Evolutionary conservation across 2,113 vertebrate species (phyloP), one percentile per base, ranked within the genome.

Genomic region (Mandrillus leucophaeus): DNA sequence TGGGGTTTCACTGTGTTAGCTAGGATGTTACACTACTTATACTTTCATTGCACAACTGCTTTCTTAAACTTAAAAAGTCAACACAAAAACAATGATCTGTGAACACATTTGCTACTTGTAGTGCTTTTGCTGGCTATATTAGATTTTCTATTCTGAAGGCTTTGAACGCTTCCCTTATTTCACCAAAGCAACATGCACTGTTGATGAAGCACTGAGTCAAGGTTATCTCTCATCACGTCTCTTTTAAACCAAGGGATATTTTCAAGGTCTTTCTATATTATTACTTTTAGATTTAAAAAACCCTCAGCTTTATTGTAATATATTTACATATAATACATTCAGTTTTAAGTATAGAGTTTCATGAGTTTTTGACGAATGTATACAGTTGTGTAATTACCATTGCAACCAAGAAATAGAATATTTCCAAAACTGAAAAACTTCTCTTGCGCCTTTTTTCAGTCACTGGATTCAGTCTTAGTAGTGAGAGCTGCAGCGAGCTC

Each of bases 291-390:
- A 59, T 64, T 72, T 8, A 32, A 30, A 55, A 32, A 72, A 76
- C 84, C 17, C 14, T 10, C 45, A 92, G 6, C 17, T 81, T 73
- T 88, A 35, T 87, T 78, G 57, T 22, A 55, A 35, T 61, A 38
- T 61, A 70, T 70, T 75, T 64, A 27, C 11, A 35, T 61, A 38
- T 90, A 73, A 70, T 84, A 83, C 88, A 72, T 76, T 95, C 45
- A 23, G 32, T 68, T 76, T 73, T 92, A 66, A 86, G 48, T 25
- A 17, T 79, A 27, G 2, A 87, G 68, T 45, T 84, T 85, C 78
- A 93, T 89, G 88, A 90, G 2, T 79, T 96, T 64, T 94, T 96
- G 94, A 92, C 57, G 55, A 73, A 78, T 92, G 27, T 78, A 9
- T 78, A 76, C 18, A 85, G 11, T 73, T 59, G 66, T 72, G 4